Evolutionary conservation across 2,888 invertebrate species (phyloP).

Genomic region (Diarsia dahlii): DNA sequence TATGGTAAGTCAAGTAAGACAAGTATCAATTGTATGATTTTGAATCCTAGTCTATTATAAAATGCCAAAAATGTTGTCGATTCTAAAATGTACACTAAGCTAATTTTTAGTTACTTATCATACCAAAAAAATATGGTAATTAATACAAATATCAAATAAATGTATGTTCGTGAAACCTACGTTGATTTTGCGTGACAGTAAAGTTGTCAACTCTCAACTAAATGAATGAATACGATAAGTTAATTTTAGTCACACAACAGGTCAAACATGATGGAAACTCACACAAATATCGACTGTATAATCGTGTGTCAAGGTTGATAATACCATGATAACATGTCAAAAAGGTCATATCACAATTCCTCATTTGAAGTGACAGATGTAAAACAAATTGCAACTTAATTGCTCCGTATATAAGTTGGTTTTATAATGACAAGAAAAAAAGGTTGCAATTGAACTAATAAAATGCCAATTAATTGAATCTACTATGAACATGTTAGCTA

Average conservation of each 20-base stretch:
- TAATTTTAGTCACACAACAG: conserved; percentile 7
- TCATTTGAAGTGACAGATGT: background rate
- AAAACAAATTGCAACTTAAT: background rate
- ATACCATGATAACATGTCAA: background rate
- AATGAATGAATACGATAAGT: background rate
- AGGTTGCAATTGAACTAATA: background rate
- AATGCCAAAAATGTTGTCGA: background rate
- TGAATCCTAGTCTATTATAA: background rate
- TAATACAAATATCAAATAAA: conserved; percentile 1
- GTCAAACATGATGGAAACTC: no score
- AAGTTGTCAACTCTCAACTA: background rate
- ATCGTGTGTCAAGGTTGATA: no score
- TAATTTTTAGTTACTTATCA: background rate
- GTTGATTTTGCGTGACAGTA: conserved; percentile 12
- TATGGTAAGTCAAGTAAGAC: background rate
- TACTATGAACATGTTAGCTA: background rate
- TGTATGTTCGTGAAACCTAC: background rate
- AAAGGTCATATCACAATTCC: conserved; percentile 7
- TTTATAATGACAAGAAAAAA: background rate
- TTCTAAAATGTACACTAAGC: background rate
- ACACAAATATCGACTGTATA: no score
- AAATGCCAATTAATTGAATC: background rate
- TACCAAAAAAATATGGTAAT: background rate
- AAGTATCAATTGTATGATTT: conserved; percentile 4
- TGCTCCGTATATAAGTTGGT: background rate